phyloP scores from a whole-genome alignment of 2,888 invertebrate genomes.

The Arge pagana region DNA sequence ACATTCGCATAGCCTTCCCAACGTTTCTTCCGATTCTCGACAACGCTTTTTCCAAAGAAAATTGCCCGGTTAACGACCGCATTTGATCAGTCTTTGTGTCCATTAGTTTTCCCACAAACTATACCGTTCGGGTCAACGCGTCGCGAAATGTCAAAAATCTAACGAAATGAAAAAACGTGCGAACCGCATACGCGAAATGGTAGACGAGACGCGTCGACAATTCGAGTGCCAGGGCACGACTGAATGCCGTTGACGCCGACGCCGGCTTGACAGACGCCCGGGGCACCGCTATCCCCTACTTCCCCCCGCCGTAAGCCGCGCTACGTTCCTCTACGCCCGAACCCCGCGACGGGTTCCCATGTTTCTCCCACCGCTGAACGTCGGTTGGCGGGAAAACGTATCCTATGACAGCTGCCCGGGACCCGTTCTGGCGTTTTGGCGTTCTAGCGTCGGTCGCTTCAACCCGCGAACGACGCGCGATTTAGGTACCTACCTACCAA shows the following conservation, averaged over 20 bases:
- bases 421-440: conserved; percentile 19
- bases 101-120: no score
- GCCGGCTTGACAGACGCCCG: conserved; percentile 41
- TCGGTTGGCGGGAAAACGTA: conserved; percentile 45
- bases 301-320: background rate
- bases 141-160: no score
- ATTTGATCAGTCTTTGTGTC: conserved; percentile 15
- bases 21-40: conserved; percentile 5
- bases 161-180: no score
- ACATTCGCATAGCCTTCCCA: conserved; percentile 22
- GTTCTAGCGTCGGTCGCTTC: background rate
- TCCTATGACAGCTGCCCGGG: conserved; percentile 28
- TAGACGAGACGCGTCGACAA: conserved; percentile 15
- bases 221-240: conserved; percentile 38
- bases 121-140: no score
- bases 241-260: conserved; percentile 37
- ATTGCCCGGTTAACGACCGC: conserved; percentile 5
- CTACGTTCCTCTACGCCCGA: conserved; percentile 20
- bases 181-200: no score
- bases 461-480: background rate
- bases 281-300: conserved; percentile 26
- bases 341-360: conserved; percentile 20
- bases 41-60: conserved; percentile 6
- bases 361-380: conserved; percentile 16
- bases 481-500: no score